Conservation (phyloP, 2,888 invertebrate genomes). For the Pterobdella sp. region DNA sequence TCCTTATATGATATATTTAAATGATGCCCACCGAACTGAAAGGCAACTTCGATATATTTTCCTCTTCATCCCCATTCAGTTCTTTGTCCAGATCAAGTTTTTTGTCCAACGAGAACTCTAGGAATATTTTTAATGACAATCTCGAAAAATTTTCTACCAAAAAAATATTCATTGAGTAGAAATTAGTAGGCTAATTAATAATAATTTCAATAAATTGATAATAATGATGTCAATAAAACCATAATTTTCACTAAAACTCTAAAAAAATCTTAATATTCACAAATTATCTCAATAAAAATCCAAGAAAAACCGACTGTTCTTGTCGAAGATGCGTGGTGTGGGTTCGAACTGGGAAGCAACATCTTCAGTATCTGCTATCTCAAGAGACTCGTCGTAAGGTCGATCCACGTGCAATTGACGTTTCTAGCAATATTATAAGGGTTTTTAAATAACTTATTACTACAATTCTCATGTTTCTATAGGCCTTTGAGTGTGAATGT, state of each 20-base stretch:
- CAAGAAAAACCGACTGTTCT: slow-evolving; percentile 10
- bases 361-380: slow-evolving; percentile 50
- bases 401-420: slow-evolving; percentile 45
- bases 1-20: background rate
- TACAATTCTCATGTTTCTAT: too few species aligned
- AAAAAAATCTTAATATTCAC: too few species aligned
- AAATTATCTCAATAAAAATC: background rate
- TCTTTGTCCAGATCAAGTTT: background rate
- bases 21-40: background rate
- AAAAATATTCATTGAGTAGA: too few species aligned
- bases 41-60: background rate
- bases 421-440: too few species aligned
- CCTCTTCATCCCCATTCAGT: slow-evolving; percentile 1
- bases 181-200: too few species aligned
- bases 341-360: slow-evolving; percentile 50
- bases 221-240: too few species aligned
- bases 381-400: slow-evolving; percentile 52
- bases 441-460: too few species aligned
- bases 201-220: too few species aligned
- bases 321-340: slow-evolving; percentile 44
- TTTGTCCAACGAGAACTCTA: background rate
- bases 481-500: too few species aligned
- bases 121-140: too few species aligned
- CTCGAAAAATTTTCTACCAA: too few species aligned
- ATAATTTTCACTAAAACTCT: too few species aligned